These are phyloP conservation scores for Saguinus midas DNA, from an alignment of 2,113 vertebrate genomes.

Conservation along the genomic window DNA sequence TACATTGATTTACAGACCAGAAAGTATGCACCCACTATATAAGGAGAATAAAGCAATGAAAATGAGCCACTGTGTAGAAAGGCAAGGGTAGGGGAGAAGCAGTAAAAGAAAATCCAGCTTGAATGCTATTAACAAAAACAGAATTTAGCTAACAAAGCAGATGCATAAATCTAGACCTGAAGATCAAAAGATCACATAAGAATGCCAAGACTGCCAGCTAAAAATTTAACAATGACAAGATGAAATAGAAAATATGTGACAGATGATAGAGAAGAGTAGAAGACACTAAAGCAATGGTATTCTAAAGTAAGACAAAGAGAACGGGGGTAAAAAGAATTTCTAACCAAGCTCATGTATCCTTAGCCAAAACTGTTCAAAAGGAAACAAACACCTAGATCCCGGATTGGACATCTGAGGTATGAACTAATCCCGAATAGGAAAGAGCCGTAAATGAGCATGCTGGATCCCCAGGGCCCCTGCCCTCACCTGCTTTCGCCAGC, in stretches of 20 bases:
- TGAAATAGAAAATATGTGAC: background rate
- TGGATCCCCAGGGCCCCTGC: rapidly evolving
- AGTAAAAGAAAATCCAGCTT: background rate
- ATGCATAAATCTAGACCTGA: background rate
- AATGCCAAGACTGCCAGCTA: background rate
- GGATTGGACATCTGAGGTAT: rapidly evolving
- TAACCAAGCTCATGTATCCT: background rate
- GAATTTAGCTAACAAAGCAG: background rate
- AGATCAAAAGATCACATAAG: background rate
- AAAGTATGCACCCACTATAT: background rate
- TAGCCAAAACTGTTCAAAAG: no score
- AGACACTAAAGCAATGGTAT: background rate
- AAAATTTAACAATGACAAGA: background rate
- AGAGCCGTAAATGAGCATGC: rapidly evolving
- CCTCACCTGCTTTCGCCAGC: slow-evolving; percentile 95
- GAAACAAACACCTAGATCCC: background rate
- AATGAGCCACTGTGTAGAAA: background rate
- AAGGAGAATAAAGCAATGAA: background rate
- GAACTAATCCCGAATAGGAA: rapidly evolving
- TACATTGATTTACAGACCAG: background rate
- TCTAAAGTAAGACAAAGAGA: background rate
- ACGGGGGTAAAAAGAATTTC: background rate
- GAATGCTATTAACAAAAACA: background rate
- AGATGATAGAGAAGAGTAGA: background rate
- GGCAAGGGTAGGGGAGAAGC: rapidly evolving